Percentiles rank a stretch among this genome's conserved stretches.
These are phyloP conservation scores for Cercopithecus mona DNA, from an alignment of 2,113 vertebrate genomes.

Conservation along the genomic window DNA sequence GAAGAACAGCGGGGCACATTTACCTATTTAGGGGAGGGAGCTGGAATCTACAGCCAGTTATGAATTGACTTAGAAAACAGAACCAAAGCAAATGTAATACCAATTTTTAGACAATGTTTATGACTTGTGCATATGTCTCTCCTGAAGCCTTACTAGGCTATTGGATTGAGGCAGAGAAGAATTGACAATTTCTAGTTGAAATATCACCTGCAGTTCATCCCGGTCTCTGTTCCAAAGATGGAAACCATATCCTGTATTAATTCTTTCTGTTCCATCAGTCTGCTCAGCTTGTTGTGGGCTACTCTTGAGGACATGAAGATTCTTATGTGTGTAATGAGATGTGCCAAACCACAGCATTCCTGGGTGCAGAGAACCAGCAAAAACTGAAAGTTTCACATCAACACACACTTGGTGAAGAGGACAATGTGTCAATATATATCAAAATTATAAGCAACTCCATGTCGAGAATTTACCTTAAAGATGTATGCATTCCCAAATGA, in stretches of 20 bases:
- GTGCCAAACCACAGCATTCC: background rate
- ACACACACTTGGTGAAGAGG: background rate
- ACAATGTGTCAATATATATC: background rate
- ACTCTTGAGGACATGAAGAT: background rate
- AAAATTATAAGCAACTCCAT: background rate
- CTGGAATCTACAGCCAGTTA: background rate
- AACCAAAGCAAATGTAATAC: background rate
- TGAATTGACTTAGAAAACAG: slow-evolving; percentile 14
- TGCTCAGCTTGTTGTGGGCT: background rate
- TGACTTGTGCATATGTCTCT: background rate
- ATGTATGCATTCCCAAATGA: background rate
- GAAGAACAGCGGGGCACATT: background rate
- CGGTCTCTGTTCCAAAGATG: background rate
- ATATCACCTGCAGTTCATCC: background rate
- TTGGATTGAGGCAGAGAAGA: background rate
- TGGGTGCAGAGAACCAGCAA: background rate
- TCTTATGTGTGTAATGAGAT: background rate
- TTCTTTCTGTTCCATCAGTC: background rate
- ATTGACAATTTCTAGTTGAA: background rate
- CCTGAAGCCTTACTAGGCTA: background rate
- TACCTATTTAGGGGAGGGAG: background rate
- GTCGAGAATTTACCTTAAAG: background rate
- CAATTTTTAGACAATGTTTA: background rate
- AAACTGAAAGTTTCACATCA: background rate
- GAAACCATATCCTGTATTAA: no score